Conservation (phyloP, 2,888 invertebrate species). For the Drosophila buzzatii region DNA sequence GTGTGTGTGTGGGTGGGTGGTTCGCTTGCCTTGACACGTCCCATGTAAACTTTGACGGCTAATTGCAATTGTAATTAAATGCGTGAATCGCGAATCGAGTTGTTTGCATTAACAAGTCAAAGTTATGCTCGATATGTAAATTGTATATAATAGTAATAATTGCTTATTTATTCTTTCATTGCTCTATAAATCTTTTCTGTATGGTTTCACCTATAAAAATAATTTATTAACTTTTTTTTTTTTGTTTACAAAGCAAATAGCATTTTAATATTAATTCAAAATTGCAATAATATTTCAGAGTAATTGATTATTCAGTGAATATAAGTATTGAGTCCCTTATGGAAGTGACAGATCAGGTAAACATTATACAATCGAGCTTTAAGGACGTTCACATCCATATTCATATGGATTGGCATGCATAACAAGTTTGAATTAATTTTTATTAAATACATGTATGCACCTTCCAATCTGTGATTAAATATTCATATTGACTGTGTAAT, state of each 20-base stretch:
- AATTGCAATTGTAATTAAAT: conserved; percentile 28
- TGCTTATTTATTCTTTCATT: not conserved
- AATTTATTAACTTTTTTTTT: not conserved
- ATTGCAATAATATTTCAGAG: not conserved
- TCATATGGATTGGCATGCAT: too few species aligned
- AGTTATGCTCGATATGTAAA: not conserved
- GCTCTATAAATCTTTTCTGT: not conserved
- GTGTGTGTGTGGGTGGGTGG: not conserved
- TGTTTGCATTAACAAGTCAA: not conserved
- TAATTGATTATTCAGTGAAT: too few species aligned
- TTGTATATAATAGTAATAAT: not conserved
- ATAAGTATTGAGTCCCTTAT: too few species aligned
- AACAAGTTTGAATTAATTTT: too few species aligned
- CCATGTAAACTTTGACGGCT: conserved; percentile 16
- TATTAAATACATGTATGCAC: too few species aligned
- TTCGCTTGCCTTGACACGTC: conserved; percentile 43
- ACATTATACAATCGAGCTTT: too few species aligned
- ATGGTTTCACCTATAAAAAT: not conserved
- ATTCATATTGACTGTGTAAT: not conserved
- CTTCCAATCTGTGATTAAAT: too few species aligned
- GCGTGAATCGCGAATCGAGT: not conserved
- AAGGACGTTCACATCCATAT: too few species aligned
- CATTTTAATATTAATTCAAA: not conserved
- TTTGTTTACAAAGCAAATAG: not conserved
- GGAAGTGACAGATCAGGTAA: too few species aligned